A percentile compares a stretch with the other conserved stretches of the same genome.
These are phyloP conservation scores for Ovis aries DNA, from an alignment of 2,113 vertebrate species.

Conservation along the genomic window DNA sequence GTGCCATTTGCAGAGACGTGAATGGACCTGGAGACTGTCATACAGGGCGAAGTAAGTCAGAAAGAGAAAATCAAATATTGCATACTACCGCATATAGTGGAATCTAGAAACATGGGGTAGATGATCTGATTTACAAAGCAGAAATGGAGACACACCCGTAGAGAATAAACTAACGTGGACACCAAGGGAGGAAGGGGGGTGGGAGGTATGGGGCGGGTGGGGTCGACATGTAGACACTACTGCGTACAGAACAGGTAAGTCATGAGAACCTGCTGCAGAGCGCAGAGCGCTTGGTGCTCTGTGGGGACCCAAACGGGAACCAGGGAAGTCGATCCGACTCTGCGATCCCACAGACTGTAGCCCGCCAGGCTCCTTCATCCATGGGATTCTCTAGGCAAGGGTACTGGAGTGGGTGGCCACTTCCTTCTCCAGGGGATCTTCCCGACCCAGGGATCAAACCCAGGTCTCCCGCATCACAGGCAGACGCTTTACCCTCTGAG, in stretches of 20 bases:
- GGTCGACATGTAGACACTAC: not conserved
- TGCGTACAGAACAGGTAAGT: not conserved
- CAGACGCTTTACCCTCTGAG: not conserved
- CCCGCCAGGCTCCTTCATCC: not conserved
- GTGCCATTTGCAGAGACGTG: not conserved
- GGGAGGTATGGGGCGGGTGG: not conserved
- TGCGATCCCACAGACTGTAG: not conserved
- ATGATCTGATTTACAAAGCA: not conserved
- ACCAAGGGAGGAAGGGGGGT: not conserved
- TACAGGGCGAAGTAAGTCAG: not conserved
- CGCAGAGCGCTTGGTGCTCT: rapidly evolving
- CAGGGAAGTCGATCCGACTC: not conserved
- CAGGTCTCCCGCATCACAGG: not conserved
- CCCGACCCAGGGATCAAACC: not conserved
- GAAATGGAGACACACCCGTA: not conserved
- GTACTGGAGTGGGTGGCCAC: not conserved
- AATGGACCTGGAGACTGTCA: not conserved
- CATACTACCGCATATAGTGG: not conserved
- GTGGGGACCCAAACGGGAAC: not conserved
- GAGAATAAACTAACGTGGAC: not conserved
- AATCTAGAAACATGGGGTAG: not conserved
- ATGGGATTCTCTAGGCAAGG: not conserved
- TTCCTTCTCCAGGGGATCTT: not conserved
- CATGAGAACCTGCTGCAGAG: not conserved
- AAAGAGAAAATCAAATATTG: not conserved